Base-by-base conservation (phyloP, 2,113 vertebrate species). In the Podilymbus podiceps region DNA sequence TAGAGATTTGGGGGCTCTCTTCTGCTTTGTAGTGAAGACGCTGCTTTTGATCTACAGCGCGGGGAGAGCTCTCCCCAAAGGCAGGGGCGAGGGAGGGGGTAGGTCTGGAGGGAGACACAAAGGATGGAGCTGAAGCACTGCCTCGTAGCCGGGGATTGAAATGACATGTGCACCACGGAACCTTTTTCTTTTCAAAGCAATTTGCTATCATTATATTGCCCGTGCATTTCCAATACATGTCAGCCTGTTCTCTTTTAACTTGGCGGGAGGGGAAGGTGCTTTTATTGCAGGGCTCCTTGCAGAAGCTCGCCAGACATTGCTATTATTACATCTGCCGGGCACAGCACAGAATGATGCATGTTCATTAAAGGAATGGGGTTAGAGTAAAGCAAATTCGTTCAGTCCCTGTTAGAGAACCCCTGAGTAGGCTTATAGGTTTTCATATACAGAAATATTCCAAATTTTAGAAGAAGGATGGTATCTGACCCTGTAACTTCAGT, bases 121-220 rank as follows among this genome's bases (percentile, higher is more conserved):
- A 95, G 76, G 93, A 97, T 56, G 85, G 89, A 95, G 89, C 95
- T 93, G 93, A 96, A 96, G 93, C 82, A n/a, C 77, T 94, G 90
- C 96, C 85, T 96, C 8, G 0, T 68, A 94, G 87, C 71, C 13
- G 7, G 35, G 89, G 93, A 89, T 90, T 95, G 96, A 96, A 96
- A 97, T 96, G 94, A 97, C 96, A 97, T 73, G 83, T 91, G 85
- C 13, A 4, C 96, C 21, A 1, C 1, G 47, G 88, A 97, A 95
- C 95, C 97, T 97, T 96, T 97, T 96, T 85, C 94, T 97, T 97
- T 89, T 56, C 96, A 91, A 77, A 95, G 95, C 94, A 97, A 98
- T 98, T 98, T 98, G 95, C 97, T 97, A 94, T 97, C 97, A 98
- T 98, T 97, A 97, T 90, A 92, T 94, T 85, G 95, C 96, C 95